These are phyloP conservation scores for Solenopsis fugax DNA, from an alignment of 1,140 invertebrate genomes.

Conservation along the genomic window DNA sequence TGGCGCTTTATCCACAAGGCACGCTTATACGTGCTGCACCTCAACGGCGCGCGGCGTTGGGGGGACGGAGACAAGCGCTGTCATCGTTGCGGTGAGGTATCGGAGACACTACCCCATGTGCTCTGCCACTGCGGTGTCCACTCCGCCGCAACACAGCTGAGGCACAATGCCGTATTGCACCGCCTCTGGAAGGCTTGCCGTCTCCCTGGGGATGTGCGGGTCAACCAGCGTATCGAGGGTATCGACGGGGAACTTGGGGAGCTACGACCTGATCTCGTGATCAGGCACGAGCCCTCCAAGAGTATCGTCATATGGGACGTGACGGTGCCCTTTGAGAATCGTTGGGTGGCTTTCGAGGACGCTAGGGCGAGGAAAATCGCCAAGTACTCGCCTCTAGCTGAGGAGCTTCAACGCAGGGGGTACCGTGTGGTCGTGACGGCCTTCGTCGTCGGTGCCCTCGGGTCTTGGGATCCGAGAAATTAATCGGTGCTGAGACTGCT, in stretches of 20 bases:
- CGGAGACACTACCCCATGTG: not conserved
- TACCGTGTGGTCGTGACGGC: not conserved
- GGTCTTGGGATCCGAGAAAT: not conserved
- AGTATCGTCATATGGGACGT: constrained; percentile 1
- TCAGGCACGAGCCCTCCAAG: constrained; percentile 6
- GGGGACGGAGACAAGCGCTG: not conserved
- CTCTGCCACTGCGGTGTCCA: not conserved
- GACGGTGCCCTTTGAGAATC: constrained; percentile 20
- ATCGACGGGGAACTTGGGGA: not conserved
- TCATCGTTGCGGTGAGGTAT: not conserved
- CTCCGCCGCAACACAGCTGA: not conserved
- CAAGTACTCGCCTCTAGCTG: not conserved
- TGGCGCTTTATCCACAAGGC: not conserved
- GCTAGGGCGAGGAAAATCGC: not conserved
- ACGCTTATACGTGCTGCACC: not conserved
- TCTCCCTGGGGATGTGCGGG: not conserved
- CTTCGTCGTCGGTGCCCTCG: not conserved
- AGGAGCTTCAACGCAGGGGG: not conserved
- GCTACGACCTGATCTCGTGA: not conserved
- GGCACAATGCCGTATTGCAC: not conserved
- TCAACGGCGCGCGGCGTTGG: constrained; percentile 2
- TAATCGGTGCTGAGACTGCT: not conserved
- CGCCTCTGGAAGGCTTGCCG: not conserved
- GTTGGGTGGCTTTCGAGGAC: not conserved
- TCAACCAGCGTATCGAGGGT: not conserved